Base-by-base conservation (phyloP, 2,797 vertebrate genomes). In the Phaenicophaeus curvirostris region DNA sequence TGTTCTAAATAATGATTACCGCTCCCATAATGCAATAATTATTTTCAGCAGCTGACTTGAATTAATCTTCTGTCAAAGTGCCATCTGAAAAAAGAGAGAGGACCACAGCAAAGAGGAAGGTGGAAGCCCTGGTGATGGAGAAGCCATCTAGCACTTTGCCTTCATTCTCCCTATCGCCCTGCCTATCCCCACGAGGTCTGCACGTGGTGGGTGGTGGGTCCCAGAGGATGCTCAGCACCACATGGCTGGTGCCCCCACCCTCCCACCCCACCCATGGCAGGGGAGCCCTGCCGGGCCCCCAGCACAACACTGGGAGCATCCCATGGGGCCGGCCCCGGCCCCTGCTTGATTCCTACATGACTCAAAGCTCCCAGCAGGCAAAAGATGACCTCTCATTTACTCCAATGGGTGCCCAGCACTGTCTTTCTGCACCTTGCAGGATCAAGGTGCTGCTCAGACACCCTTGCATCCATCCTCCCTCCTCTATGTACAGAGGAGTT, bases 1-100 rank as follows among this genome's bases (percentile, higher is more conserved):
- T 99, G 98, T 98, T 99, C 98, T 98, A 99, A 99, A 99, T 99
- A 99, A 99, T 98, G 98, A 99, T 99, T 98, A 98, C 98, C 98
- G 98, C 98, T 99, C 98, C 98, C 98, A 99, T 99, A 98, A 99
- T 99, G 98, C 98, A 98, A 98, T 98, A 98, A 98, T 99, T 98
- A 99, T 99, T 99, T 99, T 98, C 98, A 99, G 98, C 98, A 98
- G 98, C 98, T 99, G 98, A 98, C 98, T 98, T 98, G 98, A 98
- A 99, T 99, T 98, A 99, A 99, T 98, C 98, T 98, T 98, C 98
- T 99, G 98, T 99, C 98, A 98, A 97, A 89, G 94, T 98, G 98
- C 97, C 97, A 98, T 98, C 97, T 97, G 96, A 97, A 95, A 97
- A 97, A 96, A 95, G 95, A 87, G 93, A 94, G 89, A 44, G 7